Conservation (phyloP, 2,797 vertebrate species). For the Salarias fasciatus region DNA sequence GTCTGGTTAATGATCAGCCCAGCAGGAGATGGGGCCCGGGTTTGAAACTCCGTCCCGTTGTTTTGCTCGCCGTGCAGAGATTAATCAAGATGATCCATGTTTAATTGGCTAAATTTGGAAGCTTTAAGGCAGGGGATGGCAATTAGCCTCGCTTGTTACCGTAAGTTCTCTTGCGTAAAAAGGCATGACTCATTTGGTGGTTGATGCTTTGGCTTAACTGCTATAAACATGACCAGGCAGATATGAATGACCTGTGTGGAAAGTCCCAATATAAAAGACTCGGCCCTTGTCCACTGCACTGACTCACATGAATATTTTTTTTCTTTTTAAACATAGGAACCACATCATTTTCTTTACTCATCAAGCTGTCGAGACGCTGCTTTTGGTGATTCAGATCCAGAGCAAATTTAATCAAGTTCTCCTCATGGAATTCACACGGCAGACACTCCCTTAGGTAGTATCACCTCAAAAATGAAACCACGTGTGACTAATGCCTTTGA, state of each 20-base stretch:
- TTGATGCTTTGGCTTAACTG: constrained; percentile 10
- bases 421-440: too few relatives aligned
- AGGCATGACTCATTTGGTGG: constrained; percentile 13
- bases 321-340: too few relatives aligned
- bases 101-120: constrained; percentile 4
- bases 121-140: background rate
- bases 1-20: constrained; percentile 79
- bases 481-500: too few relatives aligned
- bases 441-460: too few relatives aligned
- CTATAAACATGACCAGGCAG: constrained; percentile 29
- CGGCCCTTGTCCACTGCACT: background rate
- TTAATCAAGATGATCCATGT: constrained; percentile 9
- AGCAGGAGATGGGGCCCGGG: constrained; percentile 19
- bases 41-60: constrained; percentile 21
- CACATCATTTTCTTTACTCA: constrained; percentile 23
- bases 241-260: constrained; percentile 10
- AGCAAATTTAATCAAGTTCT: too few relatives aligned
- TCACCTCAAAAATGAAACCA: too few relatives aligned
- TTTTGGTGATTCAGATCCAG: too few relatives aligned
- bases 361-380: constrained; percentile 1
- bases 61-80: constrained; percentile 11
- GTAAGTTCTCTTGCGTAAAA: background rate
- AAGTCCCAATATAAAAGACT: too few relatives aligned
- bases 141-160: constrained; percentile 1
- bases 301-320: background rate